These are phyloP conservation scores for Gouania willdenowi DNA, from an alignment of 2,797 vertebrate species.

Conservation along the genomic window DNA sequence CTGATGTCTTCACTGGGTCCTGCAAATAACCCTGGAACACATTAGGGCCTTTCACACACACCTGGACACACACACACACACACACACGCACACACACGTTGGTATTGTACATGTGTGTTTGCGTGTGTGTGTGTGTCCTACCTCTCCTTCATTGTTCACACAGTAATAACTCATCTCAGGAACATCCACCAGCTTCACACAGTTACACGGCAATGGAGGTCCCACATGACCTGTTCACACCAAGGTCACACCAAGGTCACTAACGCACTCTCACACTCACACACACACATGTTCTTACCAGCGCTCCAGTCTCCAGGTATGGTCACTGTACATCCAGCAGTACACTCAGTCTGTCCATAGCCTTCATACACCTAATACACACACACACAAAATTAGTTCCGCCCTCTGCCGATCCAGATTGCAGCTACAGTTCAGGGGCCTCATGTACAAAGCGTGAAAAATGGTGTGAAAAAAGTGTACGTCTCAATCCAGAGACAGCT, in stretches of 20 bases:
- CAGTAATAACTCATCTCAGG: conserved; percentile 93
- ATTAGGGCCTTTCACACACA: conserved; percentile 90
- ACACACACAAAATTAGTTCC: too few species aligned
- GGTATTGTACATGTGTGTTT: too few species aligned
- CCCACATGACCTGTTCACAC: conserved; percentile 94
- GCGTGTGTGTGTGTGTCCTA: conserved; percentile 44
- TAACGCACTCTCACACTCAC: too few species aligned
- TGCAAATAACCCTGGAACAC: conserved; percentile 91
- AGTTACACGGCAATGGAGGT: conserved; percentile 87
- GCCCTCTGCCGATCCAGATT: too few species aligned
- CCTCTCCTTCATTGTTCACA: conserved; percentile 89
- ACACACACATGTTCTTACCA: too few species aligned
- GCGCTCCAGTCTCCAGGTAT: conserved; percentile 89
- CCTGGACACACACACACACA: conserved; percentile 56
- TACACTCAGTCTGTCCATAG: conserved; percentile 94
- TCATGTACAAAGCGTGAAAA: too few species aligned
- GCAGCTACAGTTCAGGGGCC: too few species aligned
- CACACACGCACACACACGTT: background rate
- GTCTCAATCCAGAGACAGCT: too few species aligned
- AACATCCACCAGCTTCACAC: conserved; percentile 88
- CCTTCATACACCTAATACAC: conserved; percentile 88
- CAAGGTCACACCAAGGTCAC: too few species aligned
- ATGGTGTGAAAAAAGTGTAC: too few species aligned
- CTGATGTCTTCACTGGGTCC: conserved; percentile 85
- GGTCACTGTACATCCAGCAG: conserved; percentile 84